phyloP scores from a whole-genome alignment of 2,888 invertebrate genomes.

The Lydus trimaculatus region DNA sequence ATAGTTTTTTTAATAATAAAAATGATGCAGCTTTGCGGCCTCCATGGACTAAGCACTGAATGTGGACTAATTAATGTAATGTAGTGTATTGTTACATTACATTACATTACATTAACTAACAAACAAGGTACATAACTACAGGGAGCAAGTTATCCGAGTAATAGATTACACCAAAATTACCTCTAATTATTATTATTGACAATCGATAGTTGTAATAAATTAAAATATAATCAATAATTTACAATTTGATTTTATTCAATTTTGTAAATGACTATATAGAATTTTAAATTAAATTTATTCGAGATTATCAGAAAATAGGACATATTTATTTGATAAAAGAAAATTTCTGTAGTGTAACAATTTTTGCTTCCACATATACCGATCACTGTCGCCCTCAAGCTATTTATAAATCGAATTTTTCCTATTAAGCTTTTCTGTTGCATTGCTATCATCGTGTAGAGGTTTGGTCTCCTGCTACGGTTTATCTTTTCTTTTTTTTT shows the following conservation, averaged over 20 bases:
- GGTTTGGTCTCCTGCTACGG: not conserved
- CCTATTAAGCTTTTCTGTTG: not conserved
- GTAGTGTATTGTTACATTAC: not conserved
- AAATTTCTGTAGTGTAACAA: not conserved
- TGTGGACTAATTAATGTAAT: not conserved
- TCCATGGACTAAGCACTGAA: not conserved
- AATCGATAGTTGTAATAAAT: not conserved
- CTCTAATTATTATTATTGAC: not conserved
- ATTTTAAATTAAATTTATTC: not conserved
- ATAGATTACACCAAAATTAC: not conserved
- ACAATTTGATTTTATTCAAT: not conserved
- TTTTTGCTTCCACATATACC: not conserved
- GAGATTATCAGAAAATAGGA: not conserved
- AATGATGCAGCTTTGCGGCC: not conserved
- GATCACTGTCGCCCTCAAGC: not conserved
- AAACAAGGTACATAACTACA: not conserved
- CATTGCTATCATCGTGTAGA: not conserved
- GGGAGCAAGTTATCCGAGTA: not conserved
- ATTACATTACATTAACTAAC: not conserved
- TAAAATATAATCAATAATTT: not conserved
- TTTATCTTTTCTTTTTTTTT: not conserved
- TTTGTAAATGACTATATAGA: not conserved
- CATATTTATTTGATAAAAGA: not conserved
- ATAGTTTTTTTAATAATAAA: not conserved
- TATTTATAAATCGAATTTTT: constrained; percentile 1